phyloP scores from a whole-genome alignment of 1,140 invertebrate species.

The Drosophila yakuba region DNA sequence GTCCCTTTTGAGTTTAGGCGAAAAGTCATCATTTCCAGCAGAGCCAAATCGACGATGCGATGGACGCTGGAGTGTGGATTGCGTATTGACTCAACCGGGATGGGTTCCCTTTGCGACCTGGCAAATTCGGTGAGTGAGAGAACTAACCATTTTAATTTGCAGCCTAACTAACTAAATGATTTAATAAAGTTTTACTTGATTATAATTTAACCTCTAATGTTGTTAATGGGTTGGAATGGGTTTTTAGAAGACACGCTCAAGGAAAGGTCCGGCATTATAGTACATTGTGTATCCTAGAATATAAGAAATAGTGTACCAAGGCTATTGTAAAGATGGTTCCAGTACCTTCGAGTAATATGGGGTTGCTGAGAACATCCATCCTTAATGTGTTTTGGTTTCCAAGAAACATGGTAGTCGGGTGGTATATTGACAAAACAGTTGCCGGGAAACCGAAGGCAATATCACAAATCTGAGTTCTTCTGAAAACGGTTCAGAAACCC shows the following conservation, averaged over 20 bases:
- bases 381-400: slow-evolving; percentile 3
- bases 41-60: background rate
- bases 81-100: background rate
- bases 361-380: no score
- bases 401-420: slow-evolving; percentile 11
- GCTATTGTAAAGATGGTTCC: background rate
- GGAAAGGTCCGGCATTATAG: no score
- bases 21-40: slow-evolving; percentile 45
- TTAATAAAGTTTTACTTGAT: slow-evolving; percentile 21
- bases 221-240: background rate
- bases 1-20: slow-evolving; percentile 42
- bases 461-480: background rate
- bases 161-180: background rate
- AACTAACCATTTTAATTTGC: slow-evolving; percentile 19
- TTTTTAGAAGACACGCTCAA: background rate
- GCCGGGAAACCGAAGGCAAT: slow-evolving; percentile 33
- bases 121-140: slow-evolving; percentile 2
- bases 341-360: background rate
- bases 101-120: background rate
- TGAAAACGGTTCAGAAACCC: background rate
- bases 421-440: slow-evolving; percentile 69
- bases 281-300: no score
- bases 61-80: background rate
- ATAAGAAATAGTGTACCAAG: no score
- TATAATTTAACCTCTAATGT: background rate